Conservation (phyloP, 2,113 vertebrate species). For the Hucho hucho region DNA sequence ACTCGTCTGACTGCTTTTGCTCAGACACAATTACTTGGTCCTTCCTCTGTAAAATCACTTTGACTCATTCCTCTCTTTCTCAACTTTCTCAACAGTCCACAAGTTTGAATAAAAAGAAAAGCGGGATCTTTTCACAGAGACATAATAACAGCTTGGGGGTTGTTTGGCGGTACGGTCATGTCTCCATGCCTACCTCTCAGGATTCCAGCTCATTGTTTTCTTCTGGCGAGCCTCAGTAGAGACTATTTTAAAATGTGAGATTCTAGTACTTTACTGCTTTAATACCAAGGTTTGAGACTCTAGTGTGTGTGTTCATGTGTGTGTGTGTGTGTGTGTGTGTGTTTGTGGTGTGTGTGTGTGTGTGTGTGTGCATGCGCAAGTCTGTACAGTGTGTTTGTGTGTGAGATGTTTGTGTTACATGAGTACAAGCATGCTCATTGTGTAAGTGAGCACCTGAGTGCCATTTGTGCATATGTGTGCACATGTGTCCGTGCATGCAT, state of each 20-base stretch:
- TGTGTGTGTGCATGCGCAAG: neutral
- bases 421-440: neutral
- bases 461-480: neutral
- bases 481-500: neutral
- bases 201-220: conserved; percentile 39
- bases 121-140: neutral
- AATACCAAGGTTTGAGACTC: neutral
- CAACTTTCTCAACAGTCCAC: neutral
- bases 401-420: too few relatives aligned
- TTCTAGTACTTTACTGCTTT: neutral
- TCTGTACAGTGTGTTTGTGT: too few relatives aligned
- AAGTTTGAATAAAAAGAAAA: neutral
- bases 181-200: conserved; percentile 57
- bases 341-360: conserved; percentile 4
- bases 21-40: neutral
- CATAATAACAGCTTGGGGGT: conserved; percentile 38
- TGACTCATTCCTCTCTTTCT: neutral
- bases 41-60: neutral
- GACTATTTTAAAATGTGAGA: too few relatives aligned
- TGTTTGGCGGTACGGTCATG: conserved; percentile 32
- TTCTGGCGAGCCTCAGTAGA: too few relatives aligned
- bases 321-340: conserved; percentile 10
- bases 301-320: neutral
- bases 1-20: neutral
- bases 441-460: neutral